A percentile compares a stretch with the other conserved stretches of the same genome.
phyloP scores from a whole-genome alignment of 35 echinoderm and acorn worm species.

The Ophioderma brevispina region DNA sequence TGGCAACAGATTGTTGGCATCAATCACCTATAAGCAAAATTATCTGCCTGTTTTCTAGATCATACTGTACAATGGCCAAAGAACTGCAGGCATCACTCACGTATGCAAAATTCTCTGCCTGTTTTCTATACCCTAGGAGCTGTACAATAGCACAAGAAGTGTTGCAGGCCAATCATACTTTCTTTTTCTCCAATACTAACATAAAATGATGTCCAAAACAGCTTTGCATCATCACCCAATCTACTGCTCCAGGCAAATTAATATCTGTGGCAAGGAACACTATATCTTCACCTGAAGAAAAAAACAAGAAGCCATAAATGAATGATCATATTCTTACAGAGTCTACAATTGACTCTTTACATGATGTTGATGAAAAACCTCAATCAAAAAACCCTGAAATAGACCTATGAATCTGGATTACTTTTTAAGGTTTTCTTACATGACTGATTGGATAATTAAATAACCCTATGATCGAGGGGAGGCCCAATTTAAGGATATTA shows the following conservation, averaged over 20 bases:
- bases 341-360: background rate
- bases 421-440: no score
- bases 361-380: background rate
- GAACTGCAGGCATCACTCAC: constrained; percentile 90
- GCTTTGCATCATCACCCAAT: constrained; percentile 99
- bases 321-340: no score
- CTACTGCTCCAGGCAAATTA: constrained; percentile 94
- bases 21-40: constrained; percentile 99
- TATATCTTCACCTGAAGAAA: constrained; percentile 92
- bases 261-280: constrained; percentile 99
- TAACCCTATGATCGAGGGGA: no score
- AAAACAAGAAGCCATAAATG: background rate
- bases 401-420: no score
- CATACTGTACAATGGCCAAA: constrained; percentile 99
- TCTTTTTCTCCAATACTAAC: constrained; percentile 97
- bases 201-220: constrained; percentile 99
- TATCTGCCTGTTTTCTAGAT: constrained; percentile 97
- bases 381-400: no score
- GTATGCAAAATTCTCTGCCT: constrained; percentile 98
- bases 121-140: constrained; percentile 92
- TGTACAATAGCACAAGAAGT: constrained; percentile 98
- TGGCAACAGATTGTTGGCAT: constrained; percentile 97
- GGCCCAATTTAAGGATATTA: no score
- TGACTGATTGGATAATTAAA: no score
- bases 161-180: constrained; percentile 94